Evolutionary conservation across 2,113 vertebrate genomes (phyloP).

Genomic region (Eulemur macaco): DNA sequence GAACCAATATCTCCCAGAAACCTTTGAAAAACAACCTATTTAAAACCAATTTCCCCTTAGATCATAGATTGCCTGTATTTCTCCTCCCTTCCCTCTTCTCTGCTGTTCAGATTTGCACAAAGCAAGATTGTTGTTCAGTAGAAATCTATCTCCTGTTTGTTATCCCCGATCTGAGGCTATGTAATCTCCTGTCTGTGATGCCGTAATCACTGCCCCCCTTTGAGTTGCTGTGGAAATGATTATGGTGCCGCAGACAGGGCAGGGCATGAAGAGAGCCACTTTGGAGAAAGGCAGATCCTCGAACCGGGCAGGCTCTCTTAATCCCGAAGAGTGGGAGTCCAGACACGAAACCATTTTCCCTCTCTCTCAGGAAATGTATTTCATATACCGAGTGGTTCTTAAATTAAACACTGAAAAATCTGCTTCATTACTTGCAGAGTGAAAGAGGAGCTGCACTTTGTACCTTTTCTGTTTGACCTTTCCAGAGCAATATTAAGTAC

Average conservation of each 20-base stretch:
- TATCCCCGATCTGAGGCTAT: slow-evolving; percentile 48
- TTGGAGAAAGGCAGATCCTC: neutral
- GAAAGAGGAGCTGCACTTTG: slow-evolving; percentile 28
- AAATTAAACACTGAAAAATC: slow-evolving; percentile 67
- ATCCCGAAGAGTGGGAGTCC: neutral
- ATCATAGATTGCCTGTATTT: slow-evolving; percentile 29
- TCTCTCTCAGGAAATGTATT: slow-evolving; percentile 29
- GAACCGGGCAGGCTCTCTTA: neutral
- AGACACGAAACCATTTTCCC: slow-evolving; percentile 35
- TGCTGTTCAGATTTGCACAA: slow-evolving; percentile 63
- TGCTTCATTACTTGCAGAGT: slow-evolving; percentile 32
- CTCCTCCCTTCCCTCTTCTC: neutral
- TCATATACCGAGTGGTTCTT: slow-evolving; percentile 45
- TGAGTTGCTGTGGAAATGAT: neutral
- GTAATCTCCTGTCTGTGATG: slow-evolving; percentile 33
- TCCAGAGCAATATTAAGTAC: slow-evolving; percentile 33
- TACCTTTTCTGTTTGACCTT: slow-evolving; percentile 56
- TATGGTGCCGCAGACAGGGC: neutral
- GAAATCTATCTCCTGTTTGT: slow-evolving; percentile 33
- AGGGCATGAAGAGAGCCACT: neutral
- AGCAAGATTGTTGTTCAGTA: slow-evolving; percentile 38
- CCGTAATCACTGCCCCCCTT: neutral
- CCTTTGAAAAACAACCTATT: slow-evolving; percentile 44
- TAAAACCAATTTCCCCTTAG: neutral
- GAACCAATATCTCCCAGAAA: slow-evolving; percentile 18